Percentiles rank a stretch among this genome's conserved stretches.
Conservation (phyloP, 2,797 vertebrate species). For the Acipenser ruthenus region DNA sequence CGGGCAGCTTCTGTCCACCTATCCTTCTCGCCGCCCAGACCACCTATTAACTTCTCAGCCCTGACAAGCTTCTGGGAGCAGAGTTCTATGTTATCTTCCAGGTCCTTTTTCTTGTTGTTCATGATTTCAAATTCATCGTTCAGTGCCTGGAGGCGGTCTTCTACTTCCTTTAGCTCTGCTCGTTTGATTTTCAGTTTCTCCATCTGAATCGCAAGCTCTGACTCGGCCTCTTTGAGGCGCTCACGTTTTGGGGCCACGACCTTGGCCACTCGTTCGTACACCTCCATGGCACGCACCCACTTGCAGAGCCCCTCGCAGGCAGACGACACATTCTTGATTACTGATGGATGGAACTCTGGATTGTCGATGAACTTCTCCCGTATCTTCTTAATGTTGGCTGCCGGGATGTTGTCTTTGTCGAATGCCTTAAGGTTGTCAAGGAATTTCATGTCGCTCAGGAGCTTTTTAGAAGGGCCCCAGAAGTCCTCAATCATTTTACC, state of each 20-base stretch:
- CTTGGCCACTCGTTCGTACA: conserved; percentile 80
- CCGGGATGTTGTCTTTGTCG: conserved; percentile 81
- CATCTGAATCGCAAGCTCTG: conserved; percentile 65
- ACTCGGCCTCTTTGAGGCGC: conserved; percentile 65
- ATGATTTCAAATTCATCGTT: conserved; percentile 71
- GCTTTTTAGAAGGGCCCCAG: conserved; percentile 83
- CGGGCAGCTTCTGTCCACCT: conserved; percentile 82
- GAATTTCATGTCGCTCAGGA: conserved; percentile 87
- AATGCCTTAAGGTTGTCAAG: conserved; percentile 77
- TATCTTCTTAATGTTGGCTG: conserved; percentile 73
- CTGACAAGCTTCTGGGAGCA: conserved; percentile 81
- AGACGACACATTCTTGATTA: conserved; percentile 86
- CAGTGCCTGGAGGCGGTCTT: conserved; percentile 68
- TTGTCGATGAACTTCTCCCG: conserved; percentile 78
- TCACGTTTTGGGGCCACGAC: conserved; percentile 82
- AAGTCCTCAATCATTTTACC: conserved; percentile 92
- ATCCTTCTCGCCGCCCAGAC: conserved; percentile 88
- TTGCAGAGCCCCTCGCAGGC: conserved; percentile 90
- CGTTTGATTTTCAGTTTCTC: conserved; percentile 67
- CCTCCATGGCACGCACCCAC: conserved; percentile 89
- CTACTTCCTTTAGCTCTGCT: conserved; percentile 73
- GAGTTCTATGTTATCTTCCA: conserved; percentile 78
- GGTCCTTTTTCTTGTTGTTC: conserved; percentile 64
- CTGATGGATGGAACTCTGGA: conserved; percentile 75
- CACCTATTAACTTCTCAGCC: conserved; percentile 82